Conservation (phyloP, 2,113 vertebrate genomes). For the Etheostoma cragini region DNA sequence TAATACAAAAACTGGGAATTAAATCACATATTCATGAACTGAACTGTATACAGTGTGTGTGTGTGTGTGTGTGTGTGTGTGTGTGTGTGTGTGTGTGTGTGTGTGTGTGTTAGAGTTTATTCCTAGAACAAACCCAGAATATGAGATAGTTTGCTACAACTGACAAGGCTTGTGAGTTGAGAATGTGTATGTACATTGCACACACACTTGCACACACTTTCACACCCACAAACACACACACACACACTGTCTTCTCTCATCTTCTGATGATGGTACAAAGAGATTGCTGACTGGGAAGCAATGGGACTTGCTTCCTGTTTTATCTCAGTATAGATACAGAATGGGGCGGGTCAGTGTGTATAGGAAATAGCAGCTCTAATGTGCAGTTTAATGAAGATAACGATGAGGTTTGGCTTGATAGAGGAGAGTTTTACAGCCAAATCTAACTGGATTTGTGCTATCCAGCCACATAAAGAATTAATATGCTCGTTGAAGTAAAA, state of each 20-base stretch:
- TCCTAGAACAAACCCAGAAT: neutral
- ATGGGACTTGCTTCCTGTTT: constrained; percentile 13
- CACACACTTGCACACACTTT: too few species aligned
- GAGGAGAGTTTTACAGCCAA: constrained; percentile 12
- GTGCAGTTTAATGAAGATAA: constrained; percentile 26
- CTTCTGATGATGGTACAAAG: neutral
- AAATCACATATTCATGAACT: constrained; percentile 67
- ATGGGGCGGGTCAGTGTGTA: neutral
- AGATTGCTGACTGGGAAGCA: constrained; percentile 14
- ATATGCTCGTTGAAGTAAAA: neutral
- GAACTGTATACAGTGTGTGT: constrained; percentile 3
- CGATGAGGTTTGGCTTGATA: neutral
- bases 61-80: neutral
- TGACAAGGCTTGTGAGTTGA: too few species aligned
- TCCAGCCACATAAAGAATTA: neutral
- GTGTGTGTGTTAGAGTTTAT: neutral
- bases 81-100: neutral
- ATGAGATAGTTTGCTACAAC: too few species aligned
- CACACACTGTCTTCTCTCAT: neutral
- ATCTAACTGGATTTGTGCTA: neutral
- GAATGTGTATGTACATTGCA: too few species aligned
- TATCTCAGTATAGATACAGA: constrained; percentile 11
- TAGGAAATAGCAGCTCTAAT: constrained; percentile 7
- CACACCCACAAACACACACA: too few species aligned
- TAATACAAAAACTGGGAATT: constrained; percentile 49